Conservation (phyloP, 2,113 vertebrate genomes). For the Nansenia antarctica region DNA sequence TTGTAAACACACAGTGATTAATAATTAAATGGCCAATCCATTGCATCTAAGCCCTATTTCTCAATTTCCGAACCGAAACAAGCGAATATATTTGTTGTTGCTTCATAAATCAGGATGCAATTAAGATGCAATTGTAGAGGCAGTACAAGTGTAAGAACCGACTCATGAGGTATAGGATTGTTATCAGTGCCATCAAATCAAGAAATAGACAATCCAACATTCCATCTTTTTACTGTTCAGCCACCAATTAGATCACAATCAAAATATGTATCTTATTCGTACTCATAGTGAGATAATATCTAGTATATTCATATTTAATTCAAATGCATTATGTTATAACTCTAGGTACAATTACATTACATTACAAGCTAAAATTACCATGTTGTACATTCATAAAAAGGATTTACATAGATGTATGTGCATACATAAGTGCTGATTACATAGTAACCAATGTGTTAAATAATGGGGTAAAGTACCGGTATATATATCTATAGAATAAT, state of each 20-base stretch:
- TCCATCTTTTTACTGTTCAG: background rate
- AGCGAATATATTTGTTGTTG: constrained; percentile 25
- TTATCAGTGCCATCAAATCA: background rate
- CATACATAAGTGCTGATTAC: background rate
- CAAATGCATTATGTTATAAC: background rate
- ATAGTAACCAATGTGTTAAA: background rate
- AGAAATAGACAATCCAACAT: background rate
- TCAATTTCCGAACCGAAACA: constrained; percentile 32
- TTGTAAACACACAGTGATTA: constrained; percentile 52
- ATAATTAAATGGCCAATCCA: constrained; percentile 62
- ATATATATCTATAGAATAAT: background rate
- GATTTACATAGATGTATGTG: too few relatives aligned
- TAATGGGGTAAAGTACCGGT: background rate
- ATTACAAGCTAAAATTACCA: too few relatives aligned
- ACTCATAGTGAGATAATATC: background rate
- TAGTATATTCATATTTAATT: background rate
- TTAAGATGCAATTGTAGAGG: background rate
- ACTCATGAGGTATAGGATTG: background rate
- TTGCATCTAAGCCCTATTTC: constrained; percentile 41
- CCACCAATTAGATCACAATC: background rate
- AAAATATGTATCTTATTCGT: too few relatives aligned
- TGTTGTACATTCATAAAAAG: too few relatives aligned
- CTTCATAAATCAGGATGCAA: constrained; percentile 31
- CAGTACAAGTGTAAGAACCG: background rate
- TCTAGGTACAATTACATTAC: background rate